phyloP scores from a whole-genome alignment of 2,113 vertebrate genomes.

The Oreochromis aureus region DNA sequence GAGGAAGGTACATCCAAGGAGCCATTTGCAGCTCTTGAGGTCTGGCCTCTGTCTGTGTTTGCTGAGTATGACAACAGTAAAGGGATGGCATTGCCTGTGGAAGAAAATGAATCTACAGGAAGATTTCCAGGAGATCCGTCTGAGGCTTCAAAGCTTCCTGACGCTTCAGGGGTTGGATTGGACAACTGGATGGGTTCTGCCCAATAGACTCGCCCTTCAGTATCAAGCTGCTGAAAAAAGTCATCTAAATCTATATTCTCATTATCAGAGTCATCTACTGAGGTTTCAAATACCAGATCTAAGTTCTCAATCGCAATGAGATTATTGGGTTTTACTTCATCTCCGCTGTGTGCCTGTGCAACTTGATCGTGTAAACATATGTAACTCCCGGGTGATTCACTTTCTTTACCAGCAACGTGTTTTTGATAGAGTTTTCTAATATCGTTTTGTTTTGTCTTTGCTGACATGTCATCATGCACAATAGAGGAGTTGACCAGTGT shows the following conservation, averaged over 20 bases:
- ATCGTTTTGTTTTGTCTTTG: not conserved
- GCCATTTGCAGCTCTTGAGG: not conserved
- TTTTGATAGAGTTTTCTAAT: not conserved
- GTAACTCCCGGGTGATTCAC: not conserved
- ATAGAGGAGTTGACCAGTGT: rapidly evolving
- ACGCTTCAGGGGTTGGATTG: not conserved
- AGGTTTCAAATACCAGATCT: slow-evolving; percentile 35
- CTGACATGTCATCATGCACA: not conserved
- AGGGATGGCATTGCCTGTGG: not conserved
- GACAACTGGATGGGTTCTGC: slow-evolving; percentile 46
- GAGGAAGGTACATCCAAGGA: not conserved
- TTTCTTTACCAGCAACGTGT: not conserved
- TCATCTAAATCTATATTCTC: slow-evolving; percentile 25
- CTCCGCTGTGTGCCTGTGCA: not conserved
- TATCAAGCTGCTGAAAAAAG: slow-evolving; percentile 34
- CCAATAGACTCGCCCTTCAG: slow-evolving; percentile 44
- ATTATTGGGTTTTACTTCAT: not conserved
- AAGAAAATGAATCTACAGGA: not conserved
- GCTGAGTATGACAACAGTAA: not conserved
- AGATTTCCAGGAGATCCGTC: not conserved
- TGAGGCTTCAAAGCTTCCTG: not conserved
- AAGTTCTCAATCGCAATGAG: not conserved
- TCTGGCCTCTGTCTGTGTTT: not conserved
- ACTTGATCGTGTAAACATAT: not conserved
- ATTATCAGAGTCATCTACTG: slow-evolving; percentile 36